phyloP scores from a whole-genome alignment of 2,888 invertebrate species.

The Flabesymbios commensalis region DNA sequence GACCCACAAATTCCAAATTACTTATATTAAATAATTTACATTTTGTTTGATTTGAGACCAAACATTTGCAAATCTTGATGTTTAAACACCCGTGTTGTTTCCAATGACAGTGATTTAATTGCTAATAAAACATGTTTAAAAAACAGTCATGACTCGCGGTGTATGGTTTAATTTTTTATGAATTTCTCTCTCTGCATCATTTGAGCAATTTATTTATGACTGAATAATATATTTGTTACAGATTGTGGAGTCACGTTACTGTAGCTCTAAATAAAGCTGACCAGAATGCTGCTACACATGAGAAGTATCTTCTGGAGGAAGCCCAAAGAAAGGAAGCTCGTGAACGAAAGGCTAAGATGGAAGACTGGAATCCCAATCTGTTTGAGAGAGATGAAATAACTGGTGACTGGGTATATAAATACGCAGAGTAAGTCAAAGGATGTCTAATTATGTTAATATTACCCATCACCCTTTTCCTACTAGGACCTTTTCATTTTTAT shows the following conservation, averaged over 20 bases:
- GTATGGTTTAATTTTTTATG: no score
- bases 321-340: slow-evolving; percentile 78
- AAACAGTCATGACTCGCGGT: no score
- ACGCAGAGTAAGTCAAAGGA: slow-evolving; percentile 68
- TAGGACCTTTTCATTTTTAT: neutral
- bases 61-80: no score
- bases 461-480: neutral
- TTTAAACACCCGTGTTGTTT: no score
- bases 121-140: no score
- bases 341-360: slow-evolving; percentile 70
- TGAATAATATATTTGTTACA: no score
- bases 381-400: slow-evolving; percentile 70
- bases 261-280: slow-evolving; percentile 82
- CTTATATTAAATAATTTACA: no score
- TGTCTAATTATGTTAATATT: neutral
- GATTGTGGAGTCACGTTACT: slow-evolving; percentile 83
- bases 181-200: no score
- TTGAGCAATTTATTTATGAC: no score
- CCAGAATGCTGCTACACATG: slow-evolving; percentile 81
- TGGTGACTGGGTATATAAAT: slow-evolving; percentile 75
- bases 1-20: no score
- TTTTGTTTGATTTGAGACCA: no score
- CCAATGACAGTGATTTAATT: no score
- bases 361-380: slow-evolving; percentile 75
- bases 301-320: slow-evolving; percentile 88